Evolutionary conservation across 92 coral and sea anemone species (phyloP), one percentile per base, ranked within the genome.

Genomic region (Siderastrea siderea): DNA sequence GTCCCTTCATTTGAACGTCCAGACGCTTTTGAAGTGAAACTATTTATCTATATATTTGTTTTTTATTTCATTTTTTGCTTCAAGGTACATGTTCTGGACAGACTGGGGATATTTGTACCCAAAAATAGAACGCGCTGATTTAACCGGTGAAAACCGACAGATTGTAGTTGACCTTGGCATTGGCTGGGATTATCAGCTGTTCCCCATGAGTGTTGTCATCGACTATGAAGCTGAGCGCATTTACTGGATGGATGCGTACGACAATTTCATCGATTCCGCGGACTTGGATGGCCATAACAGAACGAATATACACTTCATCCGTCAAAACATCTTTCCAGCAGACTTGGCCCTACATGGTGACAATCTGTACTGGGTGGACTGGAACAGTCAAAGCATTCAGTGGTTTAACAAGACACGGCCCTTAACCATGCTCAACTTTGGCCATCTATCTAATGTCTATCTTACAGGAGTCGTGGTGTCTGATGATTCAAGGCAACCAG

Each of bases 71-170:
- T 64, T 1, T 71, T 19, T 12, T 14, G 13, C 19, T 88, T 43
- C 63, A 69, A 94, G 98, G 59, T 79, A 59, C 57, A n/a, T 95
- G 63, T 95, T 93, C 87, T 95, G 95, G 92, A 84, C 93, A 15
- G 98, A 89, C 71, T 89, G 83, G 93, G 94, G 98, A 3, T 49
- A 51, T 10, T 14, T 48, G 3, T 8, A 61, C 4, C 85, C 88
- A n/a, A 91, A 80, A 57, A 78, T 95, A 16, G 93, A 94, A 70
- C 94, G 97, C 9, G 77, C 96, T 2, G 84, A 93, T 1, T 75
- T 96, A 51, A 88, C 95, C 3, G 98, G 98, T 10, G 76, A 82
- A 1, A 63, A 96, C 12, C 88, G 96, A 38, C 60, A 14, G 72
- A 47, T 13, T 8, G 74, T 96, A 26, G 88, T 94, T 14, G 5